These are phyloP conservation scores for Ceryle rudis DNA, from an alignment of 2,797 vertebrate species.

Conservation along the genomic window DNA sequence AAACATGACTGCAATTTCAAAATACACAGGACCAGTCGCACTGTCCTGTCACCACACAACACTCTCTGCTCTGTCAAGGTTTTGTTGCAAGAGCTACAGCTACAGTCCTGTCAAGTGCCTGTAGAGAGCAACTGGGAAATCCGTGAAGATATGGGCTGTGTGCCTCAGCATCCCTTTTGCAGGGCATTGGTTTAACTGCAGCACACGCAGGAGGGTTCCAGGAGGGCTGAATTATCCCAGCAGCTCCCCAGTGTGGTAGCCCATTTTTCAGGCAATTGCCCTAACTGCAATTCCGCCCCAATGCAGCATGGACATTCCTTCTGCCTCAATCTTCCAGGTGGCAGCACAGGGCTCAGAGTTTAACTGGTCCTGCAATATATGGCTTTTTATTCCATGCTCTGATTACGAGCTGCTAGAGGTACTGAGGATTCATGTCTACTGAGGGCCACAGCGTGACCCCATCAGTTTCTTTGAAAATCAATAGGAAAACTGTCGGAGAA, in stretches of 20 bases:
- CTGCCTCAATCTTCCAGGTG: background rate
- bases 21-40: background rate
- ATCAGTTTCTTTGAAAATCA: slow-evolving; percentile 58
- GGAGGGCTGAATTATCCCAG: background rate
- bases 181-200: background rate
- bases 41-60: fast-evolving
- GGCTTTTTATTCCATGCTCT: background rate
- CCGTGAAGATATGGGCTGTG: background rate
- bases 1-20: background rate
- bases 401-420: slow-evolving; percentile 1
- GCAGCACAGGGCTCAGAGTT: background rate
- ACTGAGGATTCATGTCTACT: background rate
- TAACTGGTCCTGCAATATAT: background rate
- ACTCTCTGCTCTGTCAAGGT: background rate
- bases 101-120: background rate
- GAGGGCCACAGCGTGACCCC: slow-evolving; percentile 19
- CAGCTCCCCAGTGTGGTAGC: background rate
- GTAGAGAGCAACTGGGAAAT: background rate
- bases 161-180: fast-evolving
- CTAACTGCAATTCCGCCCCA: background rate
- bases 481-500: slow-evolving; percentile 41
- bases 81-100: background rate
- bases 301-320: background rate
- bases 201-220: background rate
- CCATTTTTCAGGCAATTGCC: slow-evolving; percentile 3